A percentile compares a stretch with the other conserved stretches of the same genome.
phyloP scores from a whole-genome alignment of 2,888 invertebrate species.

The Watsonalla binaria region DNA sequence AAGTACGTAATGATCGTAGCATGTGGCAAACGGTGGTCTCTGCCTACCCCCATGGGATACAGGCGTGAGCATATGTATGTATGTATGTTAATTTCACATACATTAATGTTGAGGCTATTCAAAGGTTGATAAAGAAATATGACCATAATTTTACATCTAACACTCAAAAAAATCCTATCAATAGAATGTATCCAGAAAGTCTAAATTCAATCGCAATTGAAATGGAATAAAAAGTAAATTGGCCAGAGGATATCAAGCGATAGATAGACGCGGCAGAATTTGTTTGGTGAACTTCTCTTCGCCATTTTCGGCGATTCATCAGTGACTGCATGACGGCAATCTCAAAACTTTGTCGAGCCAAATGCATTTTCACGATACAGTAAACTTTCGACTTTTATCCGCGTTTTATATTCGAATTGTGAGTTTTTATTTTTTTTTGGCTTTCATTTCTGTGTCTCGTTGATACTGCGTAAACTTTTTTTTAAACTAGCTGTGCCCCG shows the following conservation, averaged over 20 bases:
- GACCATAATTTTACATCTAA: too few relatives aligned
- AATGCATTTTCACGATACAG: slow-evolving; percentile 62
- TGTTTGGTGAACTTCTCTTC: slow-evolving; percentile 32
- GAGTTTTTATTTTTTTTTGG: slow-evolving; percentile 27
- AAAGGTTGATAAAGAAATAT: too few relatives aligned
- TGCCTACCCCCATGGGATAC: too few relatives aligned
- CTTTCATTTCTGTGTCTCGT: slow-evolving; percentile 5
- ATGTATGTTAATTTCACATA: too few relatives aligned
- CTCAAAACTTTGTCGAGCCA: slow-evolving; percentile 52
- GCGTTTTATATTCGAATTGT: slow-evolving; percentile 38
- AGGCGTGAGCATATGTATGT: too few relatives aligned
- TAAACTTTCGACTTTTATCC: slow-evolving; percentile 44
- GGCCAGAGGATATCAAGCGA: slow-evolving; percentile 28
- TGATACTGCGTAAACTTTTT: too few relatives aligned
- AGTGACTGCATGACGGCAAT: slow-evolving; percentile 45
- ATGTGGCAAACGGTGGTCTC: too few relatives aligned
- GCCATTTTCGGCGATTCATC: slow-evolving; percentile 48
- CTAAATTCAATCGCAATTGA: background rate
- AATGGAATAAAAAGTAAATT: slow-evolving; percentile 24
- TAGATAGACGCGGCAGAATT: slow-evolving; percentile 31
- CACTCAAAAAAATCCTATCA: background rate
- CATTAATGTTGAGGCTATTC: too few relatives aligned
- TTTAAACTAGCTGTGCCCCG: too few relatives aligned
- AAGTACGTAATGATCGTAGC: too few relatives aligned
- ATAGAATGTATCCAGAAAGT: background rate